Evolutionary conservation across 2,888 invertebrate genomes (phyloP), one percentile per base, ranked within the genome.

Genomic region (Fragum fragum): DNA sequence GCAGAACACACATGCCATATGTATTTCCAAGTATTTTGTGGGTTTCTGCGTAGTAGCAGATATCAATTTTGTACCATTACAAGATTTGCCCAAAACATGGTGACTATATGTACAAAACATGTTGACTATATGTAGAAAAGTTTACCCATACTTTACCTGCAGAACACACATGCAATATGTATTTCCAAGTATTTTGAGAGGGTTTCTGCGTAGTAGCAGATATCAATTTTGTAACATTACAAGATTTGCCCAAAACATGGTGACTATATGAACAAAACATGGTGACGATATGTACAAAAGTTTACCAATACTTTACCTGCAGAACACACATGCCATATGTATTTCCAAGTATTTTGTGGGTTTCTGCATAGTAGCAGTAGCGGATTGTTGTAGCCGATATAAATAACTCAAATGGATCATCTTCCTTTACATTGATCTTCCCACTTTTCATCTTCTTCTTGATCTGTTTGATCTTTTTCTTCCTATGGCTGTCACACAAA

Each of bases 21-120:
- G 99, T 99, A 92, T 98, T 98, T 76, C 99, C 99, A 0, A 99
- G 96, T 94, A 99, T 98, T 89, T 98, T 98, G 94, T 99, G 98
- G 0, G 99, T 99, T 94, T 99, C 99, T 0, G 97, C 97, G 94
- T 99, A 99, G 94, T 99, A 99, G 91, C 99, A 97, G n/a, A n/a
- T n/a, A n/a, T n/a, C n/a, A n/a, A n/a, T n/a, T n/a, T n/a, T n/a
- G n/a, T n/a, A n/a, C n/a, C n/a, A n/a, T n/a, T n/a, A n/a, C n/a
- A n/a, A n/a, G n/a, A n/a, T n/a, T n/a, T n/a, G n/a, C n/a, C n/a
- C n/a, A n/a, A n/a, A n/a, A n/a, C n/a, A n/a, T n/a, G n/a, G n/a
- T n/a, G n/a, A n/a, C n/a, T n/a, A n/a, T n/a, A n/a, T n/a, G n/a
- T n/a, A n/a, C n/a, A n/a, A n/a, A n/a, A n/a, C n/a, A n/a, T n/a